A percentile compares a stretch with the other conserved stretches of the same genome.
phyloP scores from a whole-genome alignment of 2,888 invertebrate species.

The Philhelius pedissequus region DNA sequence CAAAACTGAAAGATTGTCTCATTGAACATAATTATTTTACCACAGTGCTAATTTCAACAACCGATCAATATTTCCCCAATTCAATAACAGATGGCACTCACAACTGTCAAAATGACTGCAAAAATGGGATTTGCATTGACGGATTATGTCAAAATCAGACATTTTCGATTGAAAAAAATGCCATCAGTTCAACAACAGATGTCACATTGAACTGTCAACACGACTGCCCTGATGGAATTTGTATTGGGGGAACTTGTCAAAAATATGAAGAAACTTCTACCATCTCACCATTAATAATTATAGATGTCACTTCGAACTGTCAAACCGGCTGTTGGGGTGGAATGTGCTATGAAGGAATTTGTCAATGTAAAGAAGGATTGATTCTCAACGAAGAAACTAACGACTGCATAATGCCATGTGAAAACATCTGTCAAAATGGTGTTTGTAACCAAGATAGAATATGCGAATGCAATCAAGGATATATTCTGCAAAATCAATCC shows the following conservation, averaged over 20 bases:
- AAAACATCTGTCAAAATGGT: slow-evolving; percentile 75
- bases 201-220: background rate
- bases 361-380: slow-evolving; percentile 35
- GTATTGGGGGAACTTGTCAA: background rate
- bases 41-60: background rate
- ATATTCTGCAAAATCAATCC: slow-evolving; percentile 71
- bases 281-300: background rate
- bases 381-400: slow-evolving; percentile 18
- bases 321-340: slow-evolving; percentile 26
- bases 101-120: background rate
- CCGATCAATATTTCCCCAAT: background rate
- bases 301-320: background rate
- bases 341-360: slow-evolving; percentile 13
- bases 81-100: background rate
- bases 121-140: background rate
- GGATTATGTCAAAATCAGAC: background rate
- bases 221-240: background rate
- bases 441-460: slow-evolving; percentile 77
- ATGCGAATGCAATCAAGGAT: slow-evolving; percentile 76
- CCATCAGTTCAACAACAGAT: background rate
- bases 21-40: no score
- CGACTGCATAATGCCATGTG: slow-evolving; percentile 45
- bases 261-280: background rate
- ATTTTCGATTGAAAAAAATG: background rate
- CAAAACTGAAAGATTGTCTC: no score